Evolutionary conservation across 2,888 invertebrate genomes (phyloP).

Genomic region (Caenorhabditis imperialis): DNA sequence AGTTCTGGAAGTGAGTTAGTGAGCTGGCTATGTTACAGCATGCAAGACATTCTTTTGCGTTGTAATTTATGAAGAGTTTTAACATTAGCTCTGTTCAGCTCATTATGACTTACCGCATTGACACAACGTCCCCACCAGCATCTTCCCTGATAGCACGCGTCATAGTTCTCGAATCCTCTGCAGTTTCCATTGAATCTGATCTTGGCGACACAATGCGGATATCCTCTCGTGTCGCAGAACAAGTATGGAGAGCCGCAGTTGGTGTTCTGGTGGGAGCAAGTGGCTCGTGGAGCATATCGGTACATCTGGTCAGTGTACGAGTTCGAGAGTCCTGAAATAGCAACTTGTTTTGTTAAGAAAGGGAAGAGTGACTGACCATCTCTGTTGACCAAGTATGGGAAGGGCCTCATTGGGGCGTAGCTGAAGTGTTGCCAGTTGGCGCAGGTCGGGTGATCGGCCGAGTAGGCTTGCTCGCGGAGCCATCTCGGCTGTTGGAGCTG

Average conservation of each 20-base stretch:
- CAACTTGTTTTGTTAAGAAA: not conserved
- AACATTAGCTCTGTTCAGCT: not conserved
- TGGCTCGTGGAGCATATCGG: slow-evolving; percentile 75
- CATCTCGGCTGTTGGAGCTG: slow-evolving; percentile 75
- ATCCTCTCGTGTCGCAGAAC: slow-evolving; percentile 76
- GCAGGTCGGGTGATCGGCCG: slow-evolving; percentile 73
- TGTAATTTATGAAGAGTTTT: not conserved
- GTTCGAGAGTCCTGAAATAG: slow-evolving; percentile 71
- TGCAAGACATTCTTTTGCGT: no score
- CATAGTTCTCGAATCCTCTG: slow-evolving; percentile 72
- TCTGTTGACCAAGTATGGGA: slow-evolving; percentile 72
- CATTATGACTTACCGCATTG: slow-evolving; percentile 54
- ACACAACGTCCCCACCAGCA: slow-evolving; percentile 76
- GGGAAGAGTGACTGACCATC: slow-evolving; percentile 69
- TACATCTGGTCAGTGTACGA: slow-evolving; percentile 77
- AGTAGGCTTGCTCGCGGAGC: slow-evolving; percentile 73
- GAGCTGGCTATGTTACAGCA: no score
- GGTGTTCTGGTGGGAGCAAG: slow-evolving; percentile 70
- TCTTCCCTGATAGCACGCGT: slow-evolving; percentile 73
- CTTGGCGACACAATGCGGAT: slow-evolving; percentile 77
- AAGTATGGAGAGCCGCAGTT: slow-evolving; percentile 76
- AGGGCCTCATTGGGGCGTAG: slow-evolving; percentile 76
- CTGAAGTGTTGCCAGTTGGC: slow-evolving; percentile 76
- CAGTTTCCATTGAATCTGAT: slow-evolving; percentile 73
- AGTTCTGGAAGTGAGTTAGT: slow-evolving; percentile 38